Evolutionary conservation across 2,797 vertebrate species (phyloP).

Genomic region (Setipinna tenuifilis): DNA sequence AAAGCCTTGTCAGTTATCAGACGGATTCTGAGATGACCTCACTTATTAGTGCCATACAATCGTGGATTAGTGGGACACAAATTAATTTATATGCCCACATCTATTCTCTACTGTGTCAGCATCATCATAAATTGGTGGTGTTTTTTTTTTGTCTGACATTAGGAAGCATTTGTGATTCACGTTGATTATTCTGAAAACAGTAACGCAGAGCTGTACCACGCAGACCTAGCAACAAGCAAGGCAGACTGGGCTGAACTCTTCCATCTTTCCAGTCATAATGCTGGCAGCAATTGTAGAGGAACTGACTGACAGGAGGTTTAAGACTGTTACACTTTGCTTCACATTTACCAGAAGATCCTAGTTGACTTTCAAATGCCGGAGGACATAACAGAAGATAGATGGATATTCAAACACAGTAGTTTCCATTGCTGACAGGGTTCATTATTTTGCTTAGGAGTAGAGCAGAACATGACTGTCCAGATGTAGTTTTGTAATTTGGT

Average conservation of each 20-base stretch:
- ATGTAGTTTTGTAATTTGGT: background rate
- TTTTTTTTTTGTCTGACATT: too few relatives aligned
- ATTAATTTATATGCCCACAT: too few relatives aligned
- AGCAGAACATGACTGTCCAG: background rate
- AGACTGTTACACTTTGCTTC: background rate
- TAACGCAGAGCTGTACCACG: background rate
- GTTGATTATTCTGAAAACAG: background rate
- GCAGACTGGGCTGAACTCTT: background rate
- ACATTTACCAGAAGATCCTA: background rate
- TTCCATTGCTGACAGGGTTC: background rate
- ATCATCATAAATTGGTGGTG: too few relatives aligned
- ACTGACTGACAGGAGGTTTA: background rate
- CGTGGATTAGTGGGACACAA: too few relatives aligned
- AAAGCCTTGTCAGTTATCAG: background rate
- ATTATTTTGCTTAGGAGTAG: background rate
- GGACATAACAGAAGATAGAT: too few relatives aligned
- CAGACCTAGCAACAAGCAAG: background rate
- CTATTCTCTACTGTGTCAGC: too few relatives aligned
- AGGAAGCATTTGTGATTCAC: too few relatives aligned
- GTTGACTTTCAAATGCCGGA: background rate
- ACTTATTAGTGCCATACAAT: background rate
- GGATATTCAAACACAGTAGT: too few relatives aligned
- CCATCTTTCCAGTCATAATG: background rate
- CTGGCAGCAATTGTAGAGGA: background rate
- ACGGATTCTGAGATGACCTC: background rate